A percentile compares a stretch with the other conserved stretches of the same genome.
These are phyloP conservation scores for Brachionichthys hirsutus DNA, from an alignment of 2,113 vertebrate species.

Conservation along the genomic window DNA sequence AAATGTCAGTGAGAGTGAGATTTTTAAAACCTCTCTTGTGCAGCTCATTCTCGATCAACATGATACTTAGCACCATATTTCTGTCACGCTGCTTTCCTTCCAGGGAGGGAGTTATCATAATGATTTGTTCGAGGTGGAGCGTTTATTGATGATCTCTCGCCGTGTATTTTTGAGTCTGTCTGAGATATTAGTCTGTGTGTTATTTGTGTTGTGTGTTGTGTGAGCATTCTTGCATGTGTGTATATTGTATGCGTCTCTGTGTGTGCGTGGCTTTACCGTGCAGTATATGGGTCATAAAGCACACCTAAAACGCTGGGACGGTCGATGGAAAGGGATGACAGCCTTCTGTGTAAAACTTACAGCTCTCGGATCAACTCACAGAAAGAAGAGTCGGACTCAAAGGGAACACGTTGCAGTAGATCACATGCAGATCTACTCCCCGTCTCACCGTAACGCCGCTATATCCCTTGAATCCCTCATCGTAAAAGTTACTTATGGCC, in stretches of 20 bases:
- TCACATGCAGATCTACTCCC: constrained; percentile 51
- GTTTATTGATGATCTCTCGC: constrained; percentile 11
- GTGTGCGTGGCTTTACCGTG: too few relatives aligned
- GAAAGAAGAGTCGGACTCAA: constrained; percentile 18
- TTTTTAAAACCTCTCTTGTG: constrained; percentile 38
- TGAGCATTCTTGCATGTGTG: background rate
- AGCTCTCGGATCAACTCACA: constrained; percentile 48
- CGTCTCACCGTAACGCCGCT: constrained; percentile 11
- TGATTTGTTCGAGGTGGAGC: constrained; percentile 51
- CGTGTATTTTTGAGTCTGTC: background rate
- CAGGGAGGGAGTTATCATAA: constrained; percentile 41
- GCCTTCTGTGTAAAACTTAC: constrained; percentile 66
- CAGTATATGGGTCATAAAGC: constrained; percentile 47
- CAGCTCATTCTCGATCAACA: constrained; percentile 62
- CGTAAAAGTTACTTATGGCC: constrained; percentile 73
- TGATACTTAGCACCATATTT: constrained; percentile 50
- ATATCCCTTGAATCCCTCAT: constrained; percentile 47
- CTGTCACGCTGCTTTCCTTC: constrained; percentile 46
- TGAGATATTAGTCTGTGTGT: background rate
- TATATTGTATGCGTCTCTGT: background rate
- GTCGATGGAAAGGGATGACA: constrained; percentile 43
- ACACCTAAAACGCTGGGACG: constrained; percentile 39
- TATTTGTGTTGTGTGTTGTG: background rate
- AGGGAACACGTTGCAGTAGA: constrained; percentile 37
- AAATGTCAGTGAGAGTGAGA: constrained; percentile 56